Evolutionary conservation across 1,140 invertebrate species (phyloP).

Genomic region (Dreissena polymorpha): DNA sequence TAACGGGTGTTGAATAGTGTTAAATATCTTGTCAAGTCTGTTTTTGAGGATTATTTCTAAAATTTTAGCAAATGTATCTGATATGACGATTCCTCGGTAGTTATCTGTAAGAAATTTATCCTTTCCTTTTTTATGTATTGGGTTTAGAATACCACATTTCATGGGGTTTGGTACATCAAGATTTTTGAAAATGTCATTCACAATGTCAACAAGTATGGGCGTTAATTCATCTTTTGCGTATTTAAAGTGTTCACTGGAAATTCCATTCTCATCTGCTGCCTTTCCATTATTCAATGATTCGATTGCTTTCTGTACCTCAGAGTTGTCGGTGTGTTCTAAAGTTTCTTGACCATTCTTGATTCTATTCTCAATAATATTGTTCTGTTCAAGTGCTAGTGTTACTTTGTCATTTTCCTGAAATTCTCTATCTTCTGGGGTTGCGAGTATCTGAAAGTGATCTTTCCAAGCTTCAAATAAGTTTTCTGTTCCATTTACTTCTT

Average conservation of each 20-base stretch:
- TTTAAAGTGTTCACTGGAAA: conserved; percentile 1
- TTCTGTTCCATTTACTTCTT: neutral
- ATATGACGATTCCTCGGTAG: conserved; percentile 10
- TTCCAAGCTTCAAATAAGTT: neutral
- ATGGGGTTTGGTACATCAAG: neutral
- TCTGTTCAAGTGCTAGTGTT: neutral
- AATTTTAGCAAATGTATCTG: neutral
- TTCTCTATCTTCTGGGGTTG: neutral
- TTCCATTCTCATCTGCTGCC: conserved; percentile 2
- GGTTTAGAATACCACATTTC: neutral
- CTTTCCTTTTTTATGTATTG: conserved; percentile 17
- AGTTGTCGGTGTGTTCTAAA: neutral
- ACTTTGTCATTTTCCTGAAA: neutral
- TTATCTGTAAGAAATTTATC: neutral
- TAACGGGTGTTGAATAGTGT: neutral
- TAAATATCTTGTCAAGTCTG: neutral
- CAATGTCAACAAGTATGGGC: neutral
- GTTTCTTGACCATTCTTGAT: neutral
- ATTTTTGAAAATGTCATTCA: neutral
- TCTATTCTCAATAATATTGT: neutral
- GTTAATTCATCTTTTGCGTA: neutral
- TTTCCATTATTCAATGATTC: neutral
- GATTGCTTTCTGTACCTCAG: conserved; percentile 1
- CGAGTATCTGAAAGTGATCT: neutral
- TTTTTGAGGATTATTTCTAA: conserved; percentile 11